These are phyloP conservation scores for Pocillopora grandis DNA, from an alignment of 92 coral and sea anemone genomes.

Conservation along the genomic window DNA sequence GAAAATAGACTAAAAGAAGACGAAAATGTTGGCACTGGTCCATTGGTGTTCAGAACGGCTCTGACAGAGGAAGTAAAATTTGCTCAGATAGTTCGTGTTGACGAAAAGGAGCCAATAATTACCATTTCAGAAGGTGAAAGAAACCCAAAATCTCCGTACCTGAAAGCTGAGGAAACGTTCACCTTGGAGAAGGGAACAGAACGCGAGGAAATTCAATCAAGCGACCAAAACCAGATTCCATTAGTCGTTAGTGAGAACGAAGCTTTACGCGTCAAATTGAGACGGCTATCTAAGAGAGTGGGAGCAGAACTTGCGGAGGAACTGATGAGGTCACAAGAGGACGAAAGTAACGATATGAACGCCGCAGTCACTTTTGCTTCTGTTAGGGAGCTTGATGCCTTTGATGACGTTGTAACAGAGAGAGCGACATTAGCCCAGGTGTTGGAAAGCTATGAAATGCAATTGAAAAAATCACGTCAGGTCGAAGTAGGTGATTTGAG, in stretches of 20 bases:
- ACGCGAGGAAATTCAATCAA: not conserved
- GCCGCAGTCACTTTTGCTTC: not conserved
- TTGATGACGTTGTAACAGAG: constrained; percentile 51
- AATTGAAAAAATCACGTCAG: constrained; percentile 27
- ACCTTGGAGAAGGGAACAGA: not conserved
- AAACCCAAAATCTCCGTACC: not conserved
- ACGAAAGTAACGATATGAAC: not conserved
- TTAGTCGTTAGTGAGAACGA: not conserved
- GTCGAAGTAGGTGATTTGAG: not conserved
- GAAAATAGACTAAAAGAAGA: constrained; percentile 31
- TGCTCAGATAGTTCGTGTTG: constrained; percentile 15
- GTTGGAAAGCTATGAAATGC: constrained; percentile 65
- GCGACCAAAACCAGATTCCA: constrained; percentile 6
- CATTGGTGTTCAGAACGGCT: constrained; percentile 5
- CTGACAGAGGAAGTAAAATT: constrained; percentile 17
- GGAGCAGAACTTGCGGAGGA: constrained; percentile 45
- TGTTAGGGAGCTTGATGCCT: constrained; percentile 45
- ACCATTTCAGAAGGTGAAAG: not conserved
- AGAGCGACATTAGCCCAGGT: constrained; percentile 60
- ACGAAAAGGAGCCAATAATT: constrained; percentile 10
- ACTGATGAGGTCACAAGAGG: constrained; percentile 25
- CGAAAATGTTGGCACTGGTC: not conserved
- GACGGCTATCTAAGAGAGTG: constrained; percentile 21
- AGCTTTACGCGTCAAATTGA: constrained; percentile 5
- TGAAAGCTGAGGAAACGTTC: not conserved